Base-by-base conservation (phyloP, 2,888 invertebrate genomes). In the Chaetogeoica ovagalla region DNA sequence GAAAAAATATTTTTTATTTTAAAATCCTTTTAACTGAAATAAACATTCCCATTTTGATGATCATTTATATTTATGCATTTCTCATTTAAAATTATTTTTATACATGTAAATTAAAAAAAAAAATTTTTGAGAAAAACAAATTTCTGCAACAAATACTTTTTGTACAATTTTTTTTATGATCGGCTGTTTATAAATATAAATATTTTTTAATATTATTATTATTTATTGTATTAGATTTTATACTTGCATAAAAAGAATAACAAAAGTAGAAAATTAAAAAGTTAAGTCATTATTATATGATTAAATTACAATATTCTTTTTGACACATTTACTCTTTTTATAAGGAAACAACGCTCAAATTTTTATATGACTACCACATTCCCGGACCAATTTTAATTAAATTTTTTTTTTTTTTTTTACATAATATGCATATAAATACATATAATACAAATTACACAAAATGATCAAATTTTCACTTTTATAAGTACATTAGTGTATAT, bases 171-270 rank as follows among this genome's bases (percentile, higher is more conserved):
- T 73, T 75, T 59, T 60, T 71, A 6, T 69, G 57, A n/a, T 79
- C 62, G 37, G 79, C 79, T 79, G 79, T 79, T 79, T 71, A 70
- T 79, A 79, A 79, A 79, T 79, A 79, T 71, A 57, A 79, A 63
- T 79, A 79, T 76, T 65, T 57, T 77, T 77, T 43, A 43, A 5
- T 69, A 70, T 79, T 76, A 76, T 76, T 70, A 70, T 70, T 79
- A 70, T 71, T 79, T 79, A 79, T 70, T 79, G 52, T 70, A 52
- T 71, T 79, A 79, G 79, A 79, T 71, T 79, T 79, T 79, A 79
- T 71, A 71, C 62, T 55, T 63, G 63, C 2, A 63, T 17, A 62
- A 39, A 63, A 68, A 59, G 23, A 76, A 48, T 65, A 37, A 39
- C n/a, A 63, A 52, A 57, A 43, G 66, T 68, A 23, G 15, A 66